Base-by-base conservation (phyloP, 2,113 vertebrate genomes). In the Tyrannus savana region DNA sequence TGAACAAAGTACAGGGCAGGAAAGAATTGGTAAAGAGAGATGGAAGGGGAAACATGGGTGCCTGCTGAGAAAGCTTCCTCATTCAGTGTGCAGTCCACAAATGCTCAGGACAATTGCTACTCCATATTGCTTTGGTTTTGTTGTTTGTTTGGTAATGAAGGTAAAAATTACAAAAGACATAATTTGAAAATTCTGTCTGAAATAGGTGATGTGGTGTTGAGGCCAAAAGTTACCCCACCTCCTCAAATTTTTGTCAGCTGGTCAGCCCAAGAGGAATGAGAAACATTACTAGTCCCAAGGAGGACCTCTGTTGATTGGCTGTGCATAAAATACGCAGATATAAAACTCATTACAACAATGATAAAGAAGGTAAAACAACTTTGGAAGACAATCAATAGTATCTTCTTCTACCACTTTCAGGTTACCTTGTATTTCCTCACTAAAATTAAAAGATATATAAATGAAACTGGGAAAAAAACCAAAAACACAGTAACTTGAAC, bases 21-120 rank as follows among this genome's bases (percentile, higher is more conserved):
- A 77, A 53, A 50, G 10, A 90, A 41, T 30, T 18, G 27, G 7
- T 35, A 33, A 30, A 59, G 46, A 68, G 21, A 19, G 12, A 10
- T 19, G 10, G 16, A 19, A 49, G 10, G 13, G 12, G 19, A 60
- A 33, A 17, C 4, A 49, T 0, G 1, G 9, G 2, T 50, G 4
- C 16, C 23, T 67, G 33, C 25, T 81, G 53, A 33, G 42, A 71
- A 77, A 88, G 1, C 2, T 8, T 19, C 5, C 8, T 24, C 3
- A 6, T n/a, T 58, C n/a, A 24, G 23, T 10, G 33, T 50, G 60
- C 39, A 69, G 27, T 13, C 12, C 24, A 53, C 46, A 73, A 24
- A 46, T 39, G 39, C 3, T 50, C 24, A 27, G 18, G 12, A 62
- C 23, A 69, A 83, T 39, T 44, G 4, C 19, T 62, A 14, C 3